A percentile compares a stretch with the other conserved stretches of the same genome.
Conservation (phyloP, 2,888 invertebrate species). For the Crematogaster levior region DNA sequence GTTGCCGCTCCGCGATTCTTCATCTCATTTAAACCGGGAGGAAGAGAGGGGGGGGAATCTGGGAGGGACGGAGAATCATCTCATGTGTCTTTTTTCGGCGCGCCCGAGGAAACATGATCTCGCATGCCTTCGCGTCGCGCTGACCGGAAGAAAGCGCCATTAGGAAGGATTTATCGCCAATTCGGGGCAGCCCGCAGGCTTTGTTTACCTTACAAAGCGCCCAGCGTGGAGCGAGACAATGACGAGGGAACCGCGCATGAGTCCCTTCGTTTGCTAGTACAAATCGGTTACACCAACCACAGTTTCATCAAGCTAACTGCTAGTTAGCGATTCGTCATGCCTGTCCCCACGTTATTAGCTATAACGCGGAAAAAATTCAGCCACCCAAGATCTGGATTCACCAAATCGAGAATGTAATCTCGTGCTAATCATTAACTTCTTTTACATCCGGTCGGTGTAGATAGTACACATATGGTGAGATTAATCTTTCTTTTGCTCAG, state of each 20-base stretch:
- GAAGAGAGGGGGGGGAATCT: no score
- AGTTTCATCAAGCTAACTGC: constrained; percentile 3
- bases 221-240: constrained; percentile 37
- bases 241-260: constrained; percentile 1
- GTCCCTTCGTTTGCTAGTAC: not conserved
- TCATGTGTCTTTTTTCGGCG: constrained; percentile 2
- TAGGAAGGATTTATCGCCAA: constrained; percentile 41
- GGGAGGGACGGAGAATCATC: not conserved
- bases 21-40: constrained; percentile 11
- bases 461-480: not conserved
- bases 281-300: constrained; percentile 26
- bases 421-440: constrained; percentile 22
- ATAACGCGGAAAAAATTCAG: constrained; percentile 27
- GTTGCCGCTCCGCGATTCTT: constrained; percentile 25
- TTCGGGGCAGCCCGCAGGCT: constrained; percentile 32
- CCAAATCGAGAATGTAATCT: constrained; percentile 23
- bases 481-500: no score
- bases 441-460: not conserved
- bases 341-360: not conserved
- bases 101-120: constrained; percentile 15
- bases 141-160: constrained; percentile 50
- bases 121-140: constrained; percentile 12
- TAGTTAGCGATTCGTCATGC: constrained; percentile 36
- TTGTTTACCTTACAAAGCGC: constrained; percentile 44
- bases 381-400: not conserved